Evolutionary conservation across 2,113 vertebrate genomes (phyloP).

Genomic region (Climacteris rufus): DNA sequence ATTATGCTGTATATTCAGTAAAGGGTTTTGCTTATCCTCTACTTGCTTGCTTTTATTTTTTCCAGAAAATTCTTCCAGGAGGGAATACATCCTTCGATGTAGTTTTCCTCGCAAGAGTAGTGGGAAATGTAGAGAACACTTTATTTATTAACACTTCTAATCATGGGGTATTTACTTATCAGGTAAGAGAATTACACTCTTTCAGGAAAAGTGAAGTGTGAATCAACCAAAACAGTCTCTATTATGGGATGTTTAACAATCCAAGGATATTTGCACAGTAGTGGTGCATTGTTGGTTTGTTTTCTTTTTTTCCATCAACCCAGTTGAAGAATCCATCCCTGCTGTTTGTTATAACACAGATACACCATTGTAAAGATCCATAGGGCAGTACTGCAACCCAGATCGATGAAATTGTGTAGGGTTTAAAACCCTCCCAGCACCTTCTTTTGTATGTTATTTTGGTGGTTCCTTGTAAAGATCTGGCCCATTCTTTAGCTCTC

Average conservation of each 20-base stretch:
- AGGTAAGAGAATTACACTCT: slow-evolving; percentile 76
- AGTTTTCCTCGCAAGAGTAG: slow-evolving; percentile 96
- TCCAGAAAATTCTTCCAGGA: slow-evolving; percentile 96
- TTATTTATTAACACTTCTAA: slow-evolving; percentile 99
- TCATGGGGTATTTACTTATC: slow-evolving; percentile 99
- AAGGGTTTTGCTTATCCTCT: neutral
- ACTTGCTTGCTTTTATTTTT: neutral
- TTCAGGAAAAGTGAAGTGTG: neutral
- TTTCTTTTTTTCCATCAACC: neutral
- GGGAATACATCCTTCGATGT: slow-evolving; percentile 99
- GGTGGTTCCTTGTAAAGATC: neutral
- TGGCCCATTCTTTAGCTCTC: neutral
- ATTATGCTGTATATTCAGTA: neutral
- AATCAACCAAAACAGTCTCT: neutral
- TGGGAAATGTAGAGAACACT: slow-evolving; percentile 99
- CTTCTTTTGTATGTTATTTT: neutral
- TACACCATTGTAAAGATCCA: neutral
- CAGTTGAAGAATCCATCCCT: neutral
- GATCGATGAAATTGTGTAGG: neutral
- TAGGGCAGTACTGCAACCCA: neutral
- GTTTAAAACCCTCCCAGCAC: neutral
- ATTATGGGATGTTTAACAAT: neutral
- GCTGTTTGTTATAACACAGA: neutral
- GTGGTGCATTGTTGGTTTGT: neutral
- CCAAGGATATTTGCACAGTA: neutral